A percentile compares a stretch with the other conserved stretches of the same genome.
Conservation (phyloP, 1,140 invertebrate species). For the Adelges cooleyi region DNA sequence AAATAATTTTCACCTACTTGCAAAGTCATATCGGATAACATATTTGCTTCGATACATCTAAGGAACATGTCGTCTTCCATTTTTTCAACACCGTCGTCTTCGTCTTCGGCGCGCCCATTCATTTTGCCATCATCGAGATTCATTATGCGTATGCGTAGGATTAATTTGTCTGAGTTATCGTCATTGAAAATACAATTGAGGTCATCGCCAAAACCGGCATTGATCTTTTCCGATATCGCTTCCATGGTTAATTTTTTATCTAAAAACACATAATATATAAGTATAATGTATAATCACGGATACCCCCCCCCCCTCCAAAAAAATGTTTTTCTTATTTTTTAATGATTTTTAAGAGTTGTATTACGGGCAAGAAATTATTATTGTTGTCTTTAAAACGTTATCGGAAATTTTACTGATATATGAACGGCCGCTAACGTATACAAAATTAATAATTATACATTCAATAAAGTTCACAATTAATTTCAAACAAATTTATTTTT, state of each 20-base stretch:
- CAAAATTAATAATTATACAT: background rate
- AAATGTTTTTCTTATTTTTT: background rate
- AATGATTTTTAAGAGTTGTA: background rate
- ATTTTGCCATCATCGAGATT: conserved; percentile 90
- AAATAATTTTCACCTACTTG: conserved; percentile 47
- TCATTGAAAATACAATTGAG: conserved; percentile 99
- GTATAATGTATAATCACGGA: background rate
- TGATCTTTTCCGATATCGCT: conserved; percentile 98
- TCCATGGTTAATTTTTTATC: conserved; percentile 99
- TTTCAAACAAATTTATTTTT: background rate
- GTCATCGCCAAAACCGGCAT: conserved; percentile 97
- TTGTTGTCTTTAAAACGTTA: too few relatives aligned
- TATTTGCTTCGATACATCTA: conserved; percentile 94
- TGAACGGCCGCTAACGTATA: background rate
- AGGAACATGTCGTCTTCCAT: conserved; percentile 99
- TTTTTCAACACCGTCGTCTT: conserved; percentile 90
- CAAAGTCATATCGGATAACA: conserved; percentile 97
- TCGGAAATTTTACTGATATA: too few relatives aligned
- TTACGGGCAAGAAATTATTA: too few relatives aligned
- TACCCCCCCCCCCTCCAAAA: too few relatives aligned
- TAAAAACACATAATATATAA: conserved; percentile 31
- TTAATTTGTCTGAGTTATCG: conserved; percentile 97
- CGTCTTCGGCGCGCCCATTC: conserved; percentile 50
- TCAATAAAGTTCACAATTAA: background rate
- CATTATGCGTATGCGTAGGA: conserved; percentile 95